Evolutionary conservation across 2,888 invertebrate species (phyloP).

Genomic region (Lithosia quadra): DNA sequence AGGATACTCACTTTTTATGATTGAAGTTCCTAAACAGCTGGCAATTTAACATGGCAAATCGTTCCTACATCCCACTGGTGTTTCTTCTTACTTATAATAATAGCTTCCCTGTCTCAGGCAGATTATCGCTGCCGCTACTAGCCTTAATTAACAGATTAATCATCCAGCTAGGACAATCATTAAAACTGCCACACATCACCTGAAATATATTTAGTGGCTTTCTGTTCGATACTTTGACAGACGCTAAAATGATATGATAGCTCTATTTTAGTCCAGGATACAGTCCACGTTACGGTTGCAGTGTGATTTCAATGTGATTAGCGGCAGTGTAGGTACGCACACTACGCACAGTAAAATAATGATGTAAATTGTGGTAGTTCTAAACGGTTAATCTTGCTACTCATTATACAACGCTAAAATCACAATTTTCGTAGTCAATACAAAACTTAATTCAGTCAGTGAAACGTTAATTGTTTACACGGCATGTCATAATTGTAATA

Average conservation of each 20-base stretch:
- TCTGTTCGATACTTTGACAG: too few relatives aligned
- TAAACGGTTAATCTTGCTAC: background rate
- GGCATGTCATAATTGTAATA: slow-evolving; percentile 28
- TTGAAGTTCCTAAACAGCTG: background rate
- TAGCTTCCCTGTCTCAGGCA: background rate
- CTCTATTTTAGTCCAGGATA: too few relatives aligned
- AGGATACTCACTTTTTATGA: background rate
- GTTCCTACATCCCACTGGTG: background rate
- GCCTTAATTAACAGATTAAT: too few relatives aligned
- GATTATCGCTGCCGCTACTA: background rate
- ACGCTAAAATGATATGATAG: too few relatives aligned
- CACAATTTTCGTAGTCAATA: background rate
- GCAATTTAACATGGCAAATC: background rate
- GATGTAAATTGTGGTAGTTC: too few relatives aligned
- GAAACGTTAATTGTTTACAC: slow-evolving; percentile 10
- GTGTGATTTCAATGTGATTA: background rate
- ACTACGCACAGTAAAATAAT: too few relatives aligned
- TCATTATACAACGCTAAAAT: background rate
- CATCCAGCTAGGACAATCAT: too few relatives aligned
- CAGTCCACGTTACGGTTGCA: too few relatives aligned
- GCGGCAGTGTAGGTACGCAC: background rate
- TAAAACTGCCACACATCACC: too few relatives aligned
- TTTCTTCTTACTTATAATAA: background rate
- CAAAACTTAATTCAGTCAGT: background rate
- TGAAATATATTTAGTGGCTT: too few relatives aligned